phyloP scores from a whole-genome alignment of 2,888 invertebrate genomes.

The Spodoptera exigua region DNA sequence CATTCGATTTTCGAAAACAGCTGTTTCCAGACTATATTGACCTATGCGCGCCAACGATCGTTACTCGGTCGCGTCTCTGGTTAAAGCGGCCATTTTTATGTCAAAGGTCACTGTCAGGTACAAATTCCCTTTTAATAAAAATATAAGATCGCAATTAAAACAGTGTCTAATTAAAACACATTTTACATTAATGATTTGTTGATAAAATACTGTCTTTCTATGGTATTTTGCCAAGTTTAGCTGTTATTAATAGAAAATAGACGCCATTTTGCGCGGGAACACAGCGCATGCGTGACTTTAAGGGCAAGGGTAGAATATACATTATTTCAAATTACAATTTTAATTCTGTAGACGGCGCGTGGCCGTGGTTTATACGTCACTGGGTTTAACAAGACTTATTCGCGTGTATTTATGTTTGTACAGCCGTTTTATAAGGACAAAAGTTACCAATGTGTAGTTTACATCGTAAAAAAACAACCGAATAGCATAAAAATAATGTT shows the following conservation, averaged over 20 bases:
- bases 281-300: slow-evolving; percentile 79
- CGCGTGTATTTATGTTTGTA: slow-evolving; percentile 16
- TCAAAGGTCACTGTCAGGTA: slow-evolving; percentile 58
- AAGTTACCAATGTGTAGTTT: neutral
- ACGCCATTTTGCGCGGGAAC: slow-evolving; percentile 72
- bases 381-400: too few relatives aligned
- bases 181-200: slow-evolving; percentile 22
- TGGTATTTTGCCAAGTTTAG: slow-evolving; percentile 41
- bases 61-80: slow-evolving; percentile 36
- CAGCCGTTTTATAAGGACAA: slow-evolving; percentile 15
- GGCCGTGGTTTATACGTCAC: neutral
- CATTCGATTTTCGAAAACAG: slow-evolving; percentile 86
- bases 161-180: slow-evolving; percentile 3
- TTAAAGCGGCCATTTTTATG: slow-evolving; percentile 40
- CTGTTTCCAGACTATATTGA: slow-evolving; percentile 72
- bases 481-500: slow-evolving; percentile 2
- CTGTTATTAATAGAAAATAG: slow-evolving; percentile 59
- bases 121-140: slow-evolving; percentile 20
- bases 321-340: slow-evolving; percentile 46
- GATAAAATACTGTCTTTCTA: slow-evolving; percentile 15
- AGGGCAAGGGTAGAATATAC: slow-evolving; percentile 77
- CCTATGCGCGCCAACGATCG: slow-evolving; percentile 49
- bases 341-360: slow-evolving; percentile 16
- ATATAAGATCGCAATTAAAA: slow-evolving; percentile 10
- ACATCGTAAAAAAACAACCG: neutral